Base-by-base conservation (phyloP, 2,797 vertebrate species). In the Balearica regulorum region DNA sequence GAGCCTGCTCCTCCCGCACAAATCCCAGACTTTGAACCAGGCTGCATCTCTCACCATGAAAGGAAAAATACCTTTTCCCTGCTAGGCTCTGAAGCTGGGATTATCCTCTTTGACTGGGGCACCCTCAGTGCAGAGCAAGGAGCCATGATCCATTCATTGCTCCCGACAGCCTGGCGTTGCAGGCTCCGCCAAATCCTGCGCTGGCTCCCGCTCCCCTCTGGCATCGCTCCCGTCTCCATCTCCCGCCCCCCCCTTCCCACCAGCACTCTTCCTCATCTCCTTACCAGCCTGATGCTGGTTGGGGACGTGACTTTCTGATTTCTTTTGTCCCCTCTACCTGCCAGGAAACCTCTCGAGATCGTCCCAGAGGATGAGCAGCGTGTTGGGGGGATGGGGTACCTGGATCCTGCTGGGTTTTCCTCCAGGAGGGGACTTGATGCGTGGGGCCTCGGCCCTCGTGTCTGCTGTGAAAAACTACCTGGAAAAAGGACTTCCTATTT, bases 281-380 rank as follows among this genome's bases (percentile, higher is more conserved):
- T 43, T 13, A 13, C n/a, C 0, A 0, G 62, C 70, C 16, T 2
- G 2, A 18, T 28, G 6, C 43, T 44, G 12, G 9, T 5, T 0
- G 2, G 55, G n/a, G 18, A 46, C 5, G 3, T 2, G 14, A 37
- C 31, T 46, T 87, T 58, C 68, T n/a, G 57, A 10, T 75, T 53
- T 43, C 39, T 4, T 31, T 2, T 28, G 10, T 48, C 44, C 66
- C 29, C 68, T 41, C 66, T 53, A 8, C 19, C 55, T 69, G 51
- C 28, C 11, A 2, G 33, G 35, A 80, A 46, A 48, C 25, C 37
- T 28, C 55, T 9, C 0, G 1, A 48, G n/a, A 26, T 26, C 35
- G 29, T 33, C 16, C 39, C n/a, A 19, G 43, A 55, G 49, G n/a
- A 41, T 41, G 25, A 77, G 48, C 41, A 28, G 37, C 1, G 0